Percentiles rank a stretch among this genome's conserved stretches.
These are phyloP conservation scores for Anadara kagoshimensis DNA, from an alignment of 1,140 invertebrate genomes.

Conservation along the genomic window DNA sequence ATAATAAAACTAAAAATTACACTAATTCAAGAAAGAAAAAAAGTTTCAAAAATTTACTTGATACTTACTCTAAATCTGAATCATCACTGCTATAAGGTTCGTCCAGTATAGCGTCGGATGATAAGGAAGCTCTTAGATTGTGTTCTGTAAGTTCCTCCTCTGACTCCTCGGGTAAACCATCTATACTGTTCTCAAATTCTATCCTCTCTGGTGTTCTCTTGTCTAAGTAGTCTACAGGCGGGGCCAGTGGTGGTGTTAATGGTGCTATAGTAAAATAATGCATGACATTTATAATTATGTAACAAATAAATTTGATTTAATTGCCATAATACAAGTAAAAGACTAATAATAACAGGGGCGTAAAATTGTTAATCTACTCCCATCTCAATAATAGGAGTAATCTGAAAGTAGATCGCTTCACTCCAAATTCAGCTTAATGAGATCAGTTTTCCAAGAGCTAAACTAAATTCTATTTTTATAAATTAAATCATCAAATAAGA, in stretches of 20 bases:
- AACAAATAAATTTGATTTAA: background rate
- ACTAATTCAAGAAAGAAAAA: too few species aligned
- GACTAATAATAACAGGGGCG: too few species aligned
- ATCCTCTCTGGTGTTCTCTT: constrained; percentile 86
- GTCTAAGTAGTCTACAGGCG: constrained; percentile 34
- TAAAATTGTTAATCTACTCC: too few species aligned
- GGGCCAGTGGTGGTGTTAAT: constrained; percentile 43
- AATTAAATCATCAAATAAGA: too few species aligned
- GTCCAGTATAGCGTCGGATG: constrained; percentile 77
- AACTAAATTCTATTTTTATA: too few species aligned
- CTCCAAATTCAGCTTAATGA: too few species aligned
- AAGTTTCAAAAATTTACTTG: background rate
- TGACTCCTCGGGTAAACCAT: constrained; percentile 73
- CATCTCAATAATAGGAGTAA: too few species aligned
- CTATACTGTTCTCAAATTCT: constrained; percentile 82
- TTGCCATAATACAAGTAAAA: too few species aligned
- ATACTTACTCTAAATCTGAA: constrained; percentile 54
- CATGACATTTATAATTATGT: too few species aligned
- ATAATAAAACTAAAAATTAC: too few species aligned
- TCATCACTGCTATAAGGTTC: constrained; percentile 85
- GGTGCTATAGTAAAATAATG: constrained; percentile 29
- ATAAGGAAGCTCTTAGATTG: constrained; percentile 64
- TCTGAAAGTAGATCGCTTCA: too few species aligned
- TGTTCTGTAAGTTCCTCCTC: constrained; percentile 78
- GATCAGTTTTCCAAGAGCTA: too few species aligned